Percentiles rank a stretch among this genome's conserved stretches.
Evolutionary conservation across 2,888 invertebrate genomes (phyloP).

Genomic region (Synergus umbraculus): DNA sequence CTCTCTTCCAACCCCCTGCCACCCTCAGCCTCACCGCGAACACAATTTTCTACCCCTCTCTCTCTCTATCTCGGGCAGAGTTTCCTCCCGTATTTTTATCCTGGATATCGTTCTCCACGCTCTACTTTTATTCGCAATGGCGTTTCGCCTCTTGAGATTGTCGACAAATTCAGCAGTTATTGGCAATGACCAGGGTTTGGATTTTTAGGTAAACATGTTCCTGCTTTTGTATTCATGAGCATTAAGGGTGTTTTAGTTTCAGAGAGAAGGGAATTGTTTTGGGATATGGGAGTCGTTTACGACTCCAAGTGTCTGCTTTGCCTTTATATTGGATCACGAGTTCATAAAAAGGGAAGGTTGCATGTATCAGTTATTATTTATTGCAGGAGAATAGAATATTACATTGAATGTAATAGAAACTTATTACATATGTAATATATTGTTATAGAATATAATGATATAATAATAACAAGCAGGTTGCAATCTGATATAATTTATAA

Average conservation of each 20-base stretch:
- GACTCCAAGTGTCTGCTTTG: not conserved
- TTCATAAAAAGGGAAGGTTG: not conserved
- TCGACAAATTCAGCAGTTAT: constrained; percentile 37
- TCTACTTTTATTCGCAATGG: constrained; percentile 39
- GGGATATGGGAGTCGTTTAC: not conserved
- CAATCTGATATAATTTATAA: no score
- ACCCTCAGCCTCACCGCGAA: constrained; percentile 43
- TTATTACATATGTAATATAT: no score
- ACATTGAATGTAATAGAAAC: no score
- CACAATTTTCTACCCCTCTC: constrained; percentile 51
- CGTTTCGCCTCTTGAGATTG: constrained; percentile 40
- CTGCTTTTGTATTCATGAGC: not conserved
- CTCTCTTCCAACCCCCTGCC: constrained; percentile 47
- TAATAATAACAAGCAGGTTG: no score
- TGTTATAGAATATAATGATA: no score
- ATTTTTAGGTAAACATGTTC: constrained; percentile 15
- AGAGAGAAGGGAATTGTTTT: not conserved
- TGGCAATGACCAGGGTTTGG: constrained; percentile 25
- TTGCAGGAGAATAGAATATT: not conserved
- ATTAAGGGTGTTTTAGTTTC: constrained; percentile 2
- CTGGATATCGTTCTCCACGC: constrained; percentile 41
- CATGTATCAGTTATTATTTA: not conserved
- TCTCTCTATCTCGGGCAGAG: constrained; percentile 53
- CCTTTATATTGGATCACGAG: not conserved
- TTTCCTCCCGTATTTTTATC: constrained; percentile 43